A percentile compares a stretch with the other conserved stretches of the same genome.
phyloP scores from a whole-genome alignment of 2,797 vertebrate genomes.

The Chaenodraco wilsoni region DNA sequence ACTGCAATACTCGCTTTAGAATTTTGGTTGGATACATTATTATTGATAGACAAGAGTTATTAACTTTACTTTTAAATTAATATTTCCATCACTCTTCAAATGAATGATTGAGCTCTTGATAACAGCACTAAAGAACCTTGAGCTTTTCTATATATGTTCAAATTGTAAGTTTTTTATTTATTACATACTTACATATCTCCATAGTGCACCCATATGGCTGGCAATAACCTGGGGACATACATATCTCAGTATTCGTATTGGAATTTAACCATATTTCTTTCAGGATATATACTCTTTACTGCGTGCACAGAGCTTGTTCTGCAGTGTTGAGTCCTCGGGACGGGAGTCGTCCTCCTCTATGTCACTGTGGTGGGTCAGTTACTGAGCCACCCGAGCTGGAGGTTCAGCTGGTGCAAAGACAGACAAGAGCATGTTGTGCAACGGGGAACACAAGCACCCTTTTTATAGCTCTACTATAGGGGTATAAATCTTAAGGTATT shows the following conservation, averaged over 20 bases:
- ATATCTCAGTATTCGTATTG: neutral
- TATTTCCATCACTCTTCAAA: neutral
- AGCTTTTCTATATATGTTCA: too few relatives aligned
- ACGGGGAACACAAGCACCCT: conserved; percentile 9
- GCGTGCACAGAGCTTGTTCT: conserved; percentile 13
- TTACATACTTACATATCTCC: neutral
- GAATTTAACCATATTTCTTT: neutral
- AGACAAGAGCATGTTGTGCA: conserved; percentile 35
- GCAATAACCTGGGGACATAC: neutral
- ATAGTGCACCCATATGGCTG: neutral
- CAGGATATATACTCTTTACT: conserved; percentile 1
- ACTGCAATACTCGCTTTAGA: too few relatives aligned
- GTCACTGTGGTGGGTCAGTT: conserved; percentile 48
- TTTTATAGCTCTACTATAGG: conserved; percentile 19
- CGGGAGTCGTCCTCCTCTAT: conserved; percentile 25
- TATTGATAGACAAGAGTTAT: neutral
- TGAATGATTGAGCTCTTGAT: neutral
- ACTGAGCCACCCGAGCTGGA: conserved; percentile 47
- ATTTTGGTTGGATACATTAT: neutral
- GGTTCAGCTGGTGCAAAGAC: conserved; percentile 41
- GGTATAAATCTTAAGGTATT: too few relatives aligned
- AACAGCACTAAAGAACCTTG: too few relatives aligned
- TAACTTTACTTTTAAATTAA: neutral
- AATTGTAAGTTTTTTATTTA: neutral
- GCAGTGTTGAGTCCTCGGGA: conserved; percentile 21